Evolutionary conservation across 2,113 vertebrate genomes (phyloP), one percentile per base, ranked within the genome.

Genomic region (Turdus rufiventris): DNA sequence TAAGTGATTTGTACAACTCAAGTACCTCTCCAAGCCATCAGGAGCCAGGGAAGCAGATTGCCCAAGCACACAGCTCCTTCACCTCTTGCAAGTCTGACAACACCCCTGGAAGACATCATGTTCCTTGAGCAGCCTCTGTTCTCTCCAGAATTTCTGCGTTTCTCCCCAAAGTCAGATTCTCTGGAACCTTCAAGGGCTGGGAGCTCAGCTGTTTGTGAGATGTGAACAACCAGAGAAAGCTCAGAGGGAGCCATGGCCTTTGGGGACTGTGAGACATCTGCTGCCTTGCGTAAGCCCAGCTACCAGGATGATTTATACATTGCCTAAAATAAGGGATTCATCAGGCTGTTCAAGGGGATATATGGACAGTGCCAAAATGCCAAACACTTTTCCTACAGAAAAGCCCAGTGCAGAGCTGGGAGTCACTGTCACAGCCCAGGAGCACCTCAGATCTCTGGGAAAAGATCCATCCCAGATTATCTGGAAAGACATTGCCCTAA

Each of bases 271-370:
- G 77, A 31, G 21, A 33, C n/a, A 70, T 40, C 11, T 40, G 74
- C 57, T 68, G 40, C 75, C 33, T 48, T 48, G 57, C 1, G 6
- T 70, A 26, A 91, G 25, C 43, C 68, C 58, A 40, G 17, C 42
- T 12, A 11, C 31, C 38, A 50, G 25, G 28, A 26, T 8, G 15
- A 36, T 61, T n/a, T 42, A 9, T 9, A n/a, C 8, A 29, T 56
- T 61, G 45, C 16, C 31, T 42, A 11, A 56, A 65, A 56, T 6
- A 68, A 43, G 0, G 0, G 14, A 74, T 74, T 26, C 1, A 53
- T 54, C 51, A n/a, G 25, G 33, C n/a, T 67, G 0, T 38, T 75
- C 25, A 21, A 72, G 43, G 19, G 29, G 34, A 73, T 50, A 26
- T 21, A 50, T 23, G 47, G 28, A 45, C 19, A 67, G 7, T 34